Evolutionary conservation across 2,888 invertebrate genomes (phyloP), one percentile per base, ranked within the genome.

Genomic region (Plemyria rubiginata): DNA sequence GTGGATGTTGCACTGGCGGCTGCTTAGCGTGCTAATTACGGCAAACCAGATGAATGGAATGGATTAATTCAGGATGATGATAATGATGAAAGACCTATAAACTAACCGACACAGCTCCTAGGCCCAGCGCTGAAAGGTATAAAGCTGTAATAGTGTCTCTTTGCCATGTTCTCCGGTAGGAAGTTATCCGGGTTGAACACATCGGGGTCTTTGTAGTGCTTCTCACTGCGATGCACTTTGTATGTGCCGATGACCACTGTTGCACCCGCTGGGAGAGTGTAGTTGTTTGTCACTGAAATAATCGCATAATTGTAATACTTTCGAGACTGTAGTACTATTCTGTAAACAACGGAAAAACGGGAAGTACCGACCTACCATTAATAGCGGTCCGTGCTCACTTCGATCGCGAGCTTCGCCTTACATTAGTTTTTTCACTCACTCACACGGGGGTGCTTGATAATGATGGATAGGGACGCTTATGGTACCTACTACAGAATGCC

Each of bases 91-190:
- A 6, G 7, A 32, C 4, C 32, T 8, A 32, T 32, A 5, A 38
- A 49, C 92, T 87, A 76, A 94, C 94, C 96, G 15, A 96, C 96
- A 79, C 96, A 96, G 72, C 96, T 96, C 69, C 96, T 94, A 3
- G 96, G 96, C 40, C 96, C 96, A 53, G 96, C 96, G 61, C 96
- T 96, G 92, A 96, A 96, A 0, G 96, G 96, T 66, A 96, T 95
- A 80, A 94, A 96, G 65, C 96, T 94, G 80, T 96, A 96, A 79
- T 96, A 96, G 73, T 96, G 96, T 50, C 96, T 93, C 71, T 95
- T 95, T 12, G 95, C 94, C 13, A 95, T 95, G 57, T 94, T 95
- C 79, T 96, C 96, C 0, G 96, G 96, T 40, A 96, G 84, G 93
- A 96, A 96, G 81, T 96, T 96, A 77, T 96, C 96, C 0, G 96